Evolutionary conservation across 2,113 vertebrate genomes (phyloP).

Genomic region (Phrynosoma blainvillii): DNA sequence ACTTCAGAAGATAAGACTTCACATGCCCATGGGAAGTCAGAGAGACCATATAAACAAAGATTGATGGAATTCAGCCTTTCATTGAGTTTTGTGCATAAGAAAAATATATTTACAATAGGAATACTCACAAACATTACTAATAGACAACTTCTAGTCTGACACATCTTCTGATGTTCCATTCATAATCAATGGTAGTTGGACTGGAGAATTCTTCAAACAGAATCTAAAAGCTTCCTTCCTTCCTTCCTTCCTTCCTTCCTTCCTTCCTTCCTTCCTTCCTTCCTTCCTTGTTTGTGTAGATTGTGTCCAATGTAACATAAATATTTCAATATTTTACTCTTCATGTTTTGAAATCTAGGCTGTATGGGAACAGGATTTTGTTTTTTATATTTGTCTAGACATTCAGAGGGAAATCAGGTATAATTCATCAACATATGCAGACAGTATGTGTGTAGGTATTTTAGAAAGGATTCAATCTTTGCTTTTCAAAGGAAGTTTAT

Average conservation of each 20-base stretch:
- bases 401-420: not conserved
- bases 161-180: not conserved
- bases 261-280: too few relatives aligned
- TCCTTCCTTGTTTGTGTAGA: too few relatives aligned
- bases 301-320: too few relatives aligned
- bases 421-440: not conserved
- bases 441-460: too few relatives aligned
- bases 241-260: not conserved
- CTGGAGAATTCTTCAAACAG: not conserved
- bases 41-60: not conserved
- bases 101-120: not conserved
- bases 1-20: not conserved
- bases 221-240: not conserved
- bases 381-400: not conserved
- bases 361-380: not conserved
- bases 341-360: not conserved
- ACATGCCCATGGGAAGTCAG: not conserved
- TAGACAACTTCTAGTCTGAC: not conserved
- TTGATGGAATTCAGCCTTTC: not conserved
- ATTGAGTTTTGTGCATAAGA: not conserved
- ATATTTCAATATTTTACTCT: not conserved
- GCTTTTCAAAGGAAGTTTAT: not conserved
- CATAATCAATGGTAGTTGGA: too few relatives aligned
- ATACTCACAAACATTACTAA: not conserved
- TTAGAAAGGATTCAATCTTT: not conserved